Evolutionary conservation across 2,797 vertebrate species (phyloP).

Genomic region (Lacerta viridis): DNA sequence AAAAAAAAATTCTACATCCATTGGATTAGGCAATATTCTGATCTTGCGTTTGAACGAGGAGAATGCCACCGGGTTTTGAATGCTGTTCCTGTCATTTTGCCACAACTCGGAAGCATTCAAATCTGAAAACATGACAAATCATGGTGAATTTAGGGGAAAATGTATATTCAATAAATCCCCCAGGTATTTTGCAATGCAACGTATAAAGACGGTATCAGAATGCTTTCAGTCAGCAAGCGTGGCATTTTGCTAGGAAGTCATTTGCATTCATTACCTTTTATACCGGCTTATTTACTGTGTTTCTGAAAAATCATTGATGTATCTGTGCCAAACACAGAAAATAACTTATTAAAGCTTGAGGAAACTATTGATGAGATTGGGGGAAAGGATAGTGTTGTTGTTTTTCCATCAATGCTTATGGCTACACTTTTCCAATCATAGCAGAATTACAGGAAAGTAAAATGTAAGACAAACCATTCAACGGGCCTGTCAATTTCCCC

Average conservation of each 20-base stretch:
- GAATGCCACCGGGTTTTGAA: constrained; percentile 38
- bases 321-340: not conserved
- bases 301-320: constrained; percentile 24
- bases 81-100: constrained; percentile 48
- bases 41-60: not conserved
- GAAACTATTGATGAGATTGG: constrained; percentile 1
- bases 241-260: constrained; percentile 15
- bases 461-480: not conserved
- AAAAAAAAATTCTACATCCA: constrained; percentile 25
- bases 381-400: not conserved
- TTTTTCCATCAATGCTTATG: not conserved
- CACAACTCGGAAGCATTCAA: constrained; percentile 32
- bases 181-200: constrained; percentile 46
- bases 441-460: not conserved
- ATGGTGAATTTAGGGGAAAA: constrained; percentile 36
- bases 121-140: constrained; percentile 34
- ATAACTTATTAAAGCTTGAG: constrained; percentile 14
- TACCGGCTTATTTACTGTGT: constrained; percentile 18
- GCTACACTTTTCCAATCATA: not conserved
- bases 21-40: constrained; percentile 31
- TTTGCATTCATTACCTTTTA: constrained; percentile 25
- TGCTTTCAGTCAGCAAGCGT: constrained; percentile 28
- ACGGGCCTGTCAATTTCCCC: not conserved
- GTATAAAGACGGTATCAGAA: constrained; percentile 15
- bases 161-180: constrained; percentile 39